Conservation (phyloP, 1,140 invertebrate genomes). For the Dinothrombium tinctorium region DNA sequence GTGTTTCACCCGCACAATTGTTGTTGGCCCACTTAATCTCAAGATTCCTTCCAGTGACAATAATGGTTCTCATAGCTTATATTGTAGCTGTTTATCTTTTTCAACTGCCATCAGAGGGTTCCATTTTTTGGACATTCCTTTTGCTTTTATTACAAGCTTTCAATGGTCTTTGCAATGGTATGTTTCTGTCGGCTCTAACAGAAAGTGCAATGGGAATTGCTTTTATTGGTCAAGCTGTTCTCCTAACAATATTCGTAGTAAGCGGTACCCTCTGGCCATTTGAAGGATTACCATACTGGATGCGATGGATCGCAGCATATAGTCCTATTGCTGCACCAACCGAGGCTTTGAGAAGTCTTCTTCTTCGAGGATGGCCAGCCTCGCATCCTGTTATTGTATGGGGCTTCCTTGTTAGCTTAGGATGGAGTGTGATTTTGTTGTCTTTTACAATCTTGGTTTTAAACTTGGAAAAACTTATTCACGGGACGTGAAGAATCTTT, state of each 20-base stretch:
- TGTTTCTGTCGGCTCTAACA: not conserved
- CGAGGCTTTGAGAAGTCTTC: conserved; percentile 55
- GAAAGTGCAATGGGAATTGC: not conserved
- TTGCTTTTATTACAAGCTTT: not conserved
- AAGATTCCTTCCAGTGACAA: not conserved
- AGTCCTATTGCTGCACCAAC: conserved; percentile 72
- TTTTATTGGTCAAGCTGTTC: not conserved
- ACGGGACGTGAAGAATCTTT: too few species aligned
- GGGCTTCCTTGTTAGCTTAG: not conserved
- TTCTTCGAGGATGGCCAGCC: not conserved
- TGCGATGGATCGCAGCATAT: conserved; percentile 53
- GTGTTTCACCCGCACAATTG: not conserved
- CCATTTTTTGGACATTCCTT: not conserved
- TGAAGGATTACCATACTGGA: conserved; percentile 65
- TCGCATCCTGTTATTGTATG: not conserved
- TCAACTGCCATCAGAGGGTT: not conserved
- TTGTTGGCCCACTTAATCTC: not conserved
- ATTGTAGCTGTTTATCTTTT: not conserved
- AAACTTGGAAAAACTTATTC: too few species aligned
- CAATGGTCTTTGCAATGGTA: not conserved
- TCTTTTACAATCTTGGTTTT: too few species aligned
- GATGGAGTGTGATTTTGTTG: conserved; percentile 30
- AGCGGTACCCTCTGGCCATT: conserved; percentile 67
- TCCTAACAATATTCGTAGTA: conserved; percentile 19
- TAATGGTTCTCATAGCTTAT: not conserved